Percentiles rank a stretch among this genome's conserved stretches.
Conservation (phyloP, 2,888 invertebrate species). For the Eledona agricola region DNA sequence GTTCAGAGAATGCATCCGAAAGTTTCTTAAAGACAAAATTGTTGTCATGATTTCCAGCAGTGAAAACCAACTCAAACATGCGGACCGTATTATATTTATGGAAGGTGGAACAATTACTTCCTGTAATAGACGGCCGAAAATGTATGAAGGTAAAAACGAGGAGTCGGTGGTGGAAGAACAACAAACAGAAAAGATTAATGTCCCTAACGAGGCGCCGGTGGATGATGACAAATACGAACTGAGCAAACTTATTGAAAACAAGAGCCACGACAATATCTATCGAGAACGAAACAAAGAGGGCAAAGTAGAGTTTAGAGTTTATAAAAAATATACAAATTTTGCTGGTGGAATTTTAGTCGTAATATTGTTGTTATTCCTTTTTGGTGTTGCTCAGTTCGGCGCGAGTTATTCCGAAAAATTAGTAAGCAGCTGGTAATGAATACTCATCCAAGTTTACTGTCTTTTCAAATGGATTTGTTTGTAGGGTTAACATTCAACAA, state of each 20-base stretch:
- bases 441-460: neutral
- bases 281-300: constrained; percentile 49
- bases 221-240: neutral
- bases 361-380: constrained; percentile 43
- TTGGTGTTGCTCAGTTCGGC: constrained; percentile 43
- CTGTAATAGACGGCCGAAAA: constrained; percentile 3
- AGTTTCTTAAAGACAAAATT: constrained; percentile 48
- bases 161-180: constrained; percentile 5
- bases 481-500: constrained; percentile 15
- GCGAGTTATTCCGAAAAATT: constrained; percentile 46
- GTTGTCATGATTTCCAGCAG: constrained; percentile 49
- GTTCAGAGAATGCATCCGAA: constrained; percentile 47
- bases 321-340: constrained; percentile 48
- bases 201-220: constrained; percentile 1
- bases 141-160: constrained; percentile 11
- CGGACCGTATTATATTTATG: constrained; percentile 62
- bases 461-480: too few relatives aligned
- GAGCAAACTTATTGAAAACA: constrained; percentile 15
- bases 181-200: neutral
- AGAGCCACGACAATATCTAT: constrained; percentile 44
- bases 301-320: constrained; percentile 46
- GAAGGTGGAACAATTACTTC: constrained; percentile 36
- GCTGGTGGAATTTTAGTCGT: constrained; percentile 48
- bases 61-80: constrained; percentile 44
- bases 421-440: constrained; percentile 46